Conservation (phyloP, 2,888 invertebrate genomes). For the Idaea biselata region DNA sequence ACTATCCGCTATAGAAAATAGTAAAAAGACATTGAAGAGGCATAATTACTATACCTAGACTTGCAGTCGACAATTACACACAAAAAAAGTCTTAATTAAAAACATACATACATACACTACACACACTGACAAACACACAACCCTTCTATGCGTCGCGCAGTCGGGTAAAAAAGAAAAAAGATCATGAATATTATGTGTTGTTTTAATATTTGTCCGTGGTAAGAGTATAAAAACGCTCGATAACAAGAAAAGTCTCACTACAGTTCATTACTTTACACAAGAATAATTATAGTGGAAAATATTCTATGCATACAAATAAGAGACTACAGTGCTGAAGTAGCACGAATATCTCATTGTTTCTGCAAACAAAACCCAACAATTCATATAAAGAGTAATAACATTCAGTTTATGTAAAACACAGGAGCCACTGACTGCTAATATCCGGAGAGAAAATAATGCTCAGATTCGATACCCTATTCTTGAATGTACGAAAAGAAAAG, state of each 20-base stretch:
- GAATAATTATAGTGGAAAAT: conserved; percentile 4
- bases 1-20: too few relatives aligned
- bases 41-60: too few relatives aligned
- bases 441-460: conserved; percentile 60
- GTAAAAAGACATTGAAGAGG: too few relatives aligned
- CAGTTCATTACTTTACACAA: not conserved
- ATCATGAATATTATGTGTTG: too few relatives aligned
- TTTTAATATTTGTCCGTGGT: not conserved
- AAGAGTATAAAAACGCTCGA: not conserved
- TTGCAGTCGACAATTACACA: too few relatives aligned
- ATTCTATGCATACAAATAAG: conserved; percentile 17
- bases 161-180: too few relatives aligned
- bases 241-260: not conserved
- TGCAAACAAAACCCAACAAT: conserved; percentile 30
- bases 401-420: conserved; percentile 56
- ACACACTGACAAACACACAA: too few relatives aligned
- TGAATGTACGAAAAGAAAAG: not conserved
- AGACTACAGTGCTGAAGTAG: not conserved
- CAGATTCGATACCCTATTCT: conserved; percentile 15
- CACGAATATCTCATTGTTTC: conserved; percentile 9
- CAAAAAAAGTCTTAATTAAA: too few relatives aligned
- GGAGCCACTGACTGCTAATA: conserved; percentile 56
- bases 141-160: too few relatives aligned
- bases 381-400: conserved; percentile 40
- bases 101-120: too few relatives aligned